Conservation (phyloP, 2,113 vertebrate species). For the Aplodontia rufa region DNA sequence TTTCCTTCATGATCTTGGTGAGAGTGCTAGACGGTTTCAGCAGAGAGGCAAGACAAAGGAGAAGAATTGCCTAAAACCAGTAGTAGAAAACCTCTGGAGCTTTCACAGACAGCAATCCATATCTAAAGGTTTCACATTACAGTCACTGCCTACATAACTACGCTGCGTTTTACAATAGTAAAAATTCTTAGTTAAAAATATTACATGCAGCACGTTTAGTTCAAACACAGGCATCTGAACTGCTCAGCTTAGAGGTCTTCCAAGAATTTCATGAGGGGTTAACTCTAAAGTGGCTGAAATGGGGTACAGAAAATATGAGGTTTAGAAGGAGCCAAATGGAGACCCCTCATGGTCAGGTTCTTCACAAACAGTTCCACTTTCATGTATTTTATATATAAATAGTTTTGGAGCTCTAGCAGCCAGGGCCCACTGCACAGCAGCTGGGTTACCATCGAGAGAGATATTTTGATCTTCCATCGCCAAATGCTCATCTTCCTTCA, state of each 20-base stretch:
- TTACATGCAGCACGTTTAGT: neutral
- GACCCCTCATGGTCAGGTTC: neutral
- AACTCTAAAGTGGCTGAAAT: rapidly evolving
- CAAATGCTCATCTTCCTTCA: neutral
- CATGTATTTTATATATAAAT: neutral
- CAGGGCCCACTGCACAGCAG: neutral
- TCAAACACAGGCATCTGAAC: neutral
- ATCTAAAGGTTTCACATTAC: neutral
- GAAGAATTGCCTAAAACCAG: neutral
- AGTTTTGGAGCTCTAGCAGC: neutral
- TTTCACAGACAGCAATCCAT: neutral
- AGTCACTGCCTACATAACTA: neutral
- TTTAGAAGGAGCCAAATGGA: neutral
- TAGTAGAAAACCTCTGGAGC: neutral
- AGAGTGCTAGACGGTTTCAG: neutral
- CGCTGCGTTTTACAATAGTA: neutral
- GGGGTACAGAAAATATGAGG: neutral
- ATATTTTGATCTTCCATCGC: neutral
- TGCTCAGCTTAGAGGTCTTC: neutral
- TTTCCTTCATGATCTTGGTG: neutral
- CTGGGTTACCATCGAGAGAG: neutral
- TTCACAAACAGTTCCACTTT: neutral
- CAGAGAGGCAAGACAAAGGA: neutral
- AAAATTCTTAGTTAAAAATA: neutral
- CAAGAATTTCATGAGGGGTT: neutral